Base-by-base conservation (phyloP, 2,888 invertebrate species). In the Prenolepis imparis region DNA sequence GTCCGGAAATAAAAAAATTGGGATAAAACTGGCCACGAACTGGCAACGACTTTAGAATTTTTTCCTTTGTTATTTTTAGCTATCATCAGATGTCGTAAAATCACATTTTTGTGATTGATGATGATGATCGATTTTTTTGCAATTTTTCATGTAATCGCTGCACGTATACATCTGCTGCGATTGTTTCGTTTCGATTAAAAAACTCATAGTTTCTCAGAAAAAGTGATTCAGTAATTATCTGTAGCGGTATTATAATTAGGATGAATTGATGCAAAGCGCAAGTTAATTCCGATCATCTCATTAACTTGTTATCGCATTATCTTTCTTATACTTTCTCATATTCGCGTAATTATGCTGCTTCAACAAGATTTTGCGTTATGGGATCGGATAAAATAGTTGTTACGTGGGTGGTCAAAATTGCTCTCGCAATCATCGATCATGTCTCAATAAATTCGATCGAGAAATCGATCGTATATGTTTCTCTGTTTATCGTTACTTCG, bases 371-470 rank as follows among this genome's bases (percentile, higher is more conserved):
- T 77, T 39, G 1, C 52, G 39, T 44, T 64, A 36, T 63, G 85
- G 24, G 28, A 39, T 39, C 59, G 78, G 67, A 82, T 86, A 36
- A 84, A 88, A 88, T 84, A 61, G 83, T 52, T 61, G 44, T 83
- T 77, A 77, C 84, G 89, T 89, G 87, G 89, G 89, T 86, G 89
- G 90, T 61, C 83, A 77, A 52, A 28, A 63, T 82, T 75, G 66
- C 67, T 44, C 72, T 68, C 82, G 75, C n/a, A 81, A 88, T 88
- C 87, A 74, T 41, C 64, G 77, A 86, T 84, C 75, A 75, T 74
- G 83, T 83, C 68, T 72, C 44, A 84, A 86, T 88, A 82, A 59
- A 21, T 66, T 66, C 9, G 21, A 74, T 72, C 55, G 75, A 72
- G 55, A 18, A 48, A 18, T 18, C 24, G 74, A 32, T 64, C 73